phyloP scores from a whole-genome alignment of 2,113 vertebrate genomes.

The Micromys minutus region DNA sequence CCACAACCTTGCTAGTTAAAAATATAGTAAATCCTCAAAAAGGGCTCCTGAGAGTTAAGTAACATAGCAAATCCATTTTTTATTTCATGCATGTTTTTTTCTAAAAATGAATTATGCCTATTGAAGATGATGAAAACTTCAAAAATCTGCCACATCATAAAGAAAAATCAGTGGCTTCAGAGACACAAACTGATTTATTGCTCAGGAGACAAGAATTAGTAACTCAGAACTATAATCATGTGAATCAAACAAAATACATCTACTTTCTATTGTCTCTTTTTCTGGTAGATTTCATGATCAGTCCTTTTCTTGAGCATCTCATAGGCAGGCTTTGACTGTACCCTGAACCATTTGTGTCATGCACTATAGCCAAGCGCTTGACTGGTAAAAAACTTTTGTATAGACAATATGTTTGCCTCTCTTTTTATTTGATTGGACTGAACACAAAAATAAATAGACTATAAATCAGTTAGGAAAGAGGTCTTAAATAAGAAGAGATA shows the following conservation, averaged over 20 bases:
- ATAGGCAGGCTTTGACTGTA: not conserved
- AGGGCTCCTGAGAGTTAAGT: not conserved
- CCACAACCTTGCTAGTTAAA: accelerated
- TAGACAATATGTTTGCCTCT: not conserved
- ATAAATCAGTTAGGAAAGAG: not conserved
- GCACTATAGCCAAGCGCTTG: not conserved
- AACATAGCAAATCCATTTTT: accelerated
- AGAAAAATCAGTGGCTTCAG: not conserved
- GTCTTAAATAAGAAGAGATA: not conserved
- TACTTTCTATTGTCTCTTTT: not conserved
- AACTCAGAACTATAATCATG: not conserved
- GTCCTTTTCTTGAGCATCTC: not conserved
- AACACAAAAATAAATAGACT: not conserved
- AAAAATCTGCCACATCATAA: not conserved
- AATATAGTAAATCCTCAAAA: not conserved
- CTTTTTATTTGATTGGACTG: not conserved
- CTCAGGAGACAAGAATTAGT: not conserved
- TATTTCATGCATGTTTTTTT: not conserved
- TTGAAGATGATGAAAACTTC: not conserved
- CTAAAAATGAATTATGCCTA: not conserved
- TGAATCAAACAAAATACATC: too few relatives aligned
- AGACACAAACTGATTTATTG: accelerated
- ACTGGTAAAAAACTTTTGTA: not conserved
- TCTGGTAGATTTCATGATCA: not conserved
- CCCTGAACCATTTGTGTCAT: too few relatives aligned